A percentile compares a stretch with the other conserved stretches of the same genome.
phyloP scores from a whole-genome alignment of 2,113 vertebrate genomes.

The Choloepus hoffmanni region DNA sequence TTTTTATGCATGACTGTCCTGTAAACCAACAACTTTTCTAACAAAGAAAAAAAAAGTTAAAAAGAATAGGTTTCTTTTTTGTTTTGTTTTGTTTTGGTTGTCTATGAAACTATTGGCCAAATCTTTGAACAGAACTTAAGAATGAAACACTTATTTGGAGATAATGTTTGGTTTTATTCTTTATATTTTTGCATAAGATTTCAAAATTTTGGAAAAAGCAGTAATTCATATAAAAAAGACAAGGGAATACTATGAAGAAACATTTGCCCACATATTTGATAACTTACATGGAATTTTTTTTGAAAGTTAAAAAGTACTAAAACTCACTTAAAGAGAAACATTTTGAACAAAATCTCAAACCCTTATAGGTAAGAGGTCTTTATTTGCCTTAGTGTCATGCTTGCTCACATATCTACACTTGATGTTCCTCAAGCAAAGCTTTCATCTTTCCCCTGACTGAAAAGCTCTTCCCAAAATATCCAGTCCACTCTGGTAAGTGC shows the following conservation, averaged over 20 bases:
- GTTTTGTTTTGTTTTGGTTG: too few relatives aligned
- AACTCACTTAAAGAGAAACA: not conserved
- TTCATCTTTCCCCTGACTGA: not conserved
- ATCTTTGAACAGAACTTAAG: too few relatives aligned
- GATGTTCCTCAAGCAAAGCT: not conserved
- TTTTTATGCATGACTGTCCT: too few relatives aligned
- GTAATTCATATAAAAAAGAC: slow-evolving; percentile 16
- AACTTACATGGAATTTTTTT: not conserved
- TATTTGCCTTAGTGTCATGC: not conserved
- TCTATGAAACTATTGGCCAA: too few relatives aligned
- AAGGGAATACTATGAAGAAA: not conserved
- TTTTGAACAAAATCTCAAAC: not conserved
- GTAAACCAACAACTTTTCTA: too few relatives aligned
- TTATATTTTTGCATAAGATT: too few relatives aligned
- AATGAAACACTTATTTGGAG: too few relatives aligned
- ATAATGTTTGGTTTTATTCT: too few relatives aligned
- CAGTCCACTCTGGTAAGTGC: not conserved
- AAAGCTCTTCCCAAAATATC: not conserved
- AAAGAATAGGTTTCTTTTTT: too few relatives aligned
- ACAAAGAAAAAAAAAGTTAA: too few relatives aligned
- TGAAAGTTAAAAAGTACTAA: not conserved
- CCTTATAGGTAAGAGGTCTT: not conserved
- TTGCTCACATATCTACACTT: not conserved
- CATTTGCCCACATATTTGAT: not conserved
- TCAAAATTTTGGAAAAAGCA: not conserved